These are phyloP conservation scores for Piprites chloris DNA, from an alignment of 2,113 vertebrate species.

Conservation along the genomic window DNA sequence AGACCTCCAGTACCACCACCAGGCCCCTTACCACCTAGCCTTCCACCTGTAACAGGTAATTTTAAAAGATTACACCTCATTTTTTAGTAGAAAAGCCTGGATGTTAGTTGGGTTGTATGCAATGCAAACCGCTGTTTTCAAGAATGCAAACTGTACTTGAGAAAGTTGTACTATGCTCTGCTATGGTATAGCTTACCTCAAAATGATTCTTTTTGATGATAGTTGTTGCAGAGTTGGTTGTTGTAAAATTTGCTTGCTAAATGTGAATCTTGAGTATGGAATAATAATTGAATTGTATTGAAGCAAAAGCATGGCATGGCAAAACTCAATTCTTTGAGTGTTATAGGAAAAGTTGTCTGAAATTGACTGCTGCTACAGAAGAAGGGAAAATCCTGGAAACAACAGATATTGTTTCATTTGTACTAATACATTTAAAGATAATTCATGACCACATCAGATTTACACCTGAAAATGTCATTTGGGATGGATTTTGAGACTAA, in stretches of 20 bases:
- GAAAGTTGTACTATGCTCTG: background rate
- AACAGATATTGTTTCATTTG: background rate
- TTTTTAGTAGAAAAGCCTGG: background rate
- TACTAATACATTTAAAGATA: background rate
- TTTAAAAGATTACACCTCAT: background rate
- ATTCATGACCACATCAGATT: background rate
- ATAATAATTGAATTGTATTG: background rate
- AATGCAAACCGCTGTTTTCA: background rate
- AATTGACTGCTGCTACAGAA: background rate
- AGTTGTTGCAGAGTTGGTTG: background rate
- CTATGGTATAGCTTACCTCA: background rate
- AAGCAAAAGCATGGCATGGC: background rate
- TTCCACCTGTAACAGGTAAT: constrained; percentile 92
- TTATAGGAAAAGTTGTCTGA: background rate
- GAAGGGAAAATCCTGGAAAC: background rate
- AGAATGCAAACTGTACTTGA: background rate
- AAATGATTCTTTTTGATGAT: background rate
- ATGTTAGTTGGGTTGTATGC: background rate
- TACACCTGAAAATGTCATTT: background rate
- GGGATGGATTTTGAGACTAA: background rate
- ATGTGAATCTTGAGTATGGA: background rate
- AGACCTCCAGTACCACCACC: constrained; percentile 91
- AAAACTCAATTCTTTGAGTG: background rate
- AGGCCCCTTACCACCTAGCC: constrained; percentile 88
- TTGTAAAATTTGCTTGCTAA: background rate